Evolutionary conservation across 2,113 vertebrate genomes (phyloP).

Genomic region (Apteryx mantelli): DNA sequence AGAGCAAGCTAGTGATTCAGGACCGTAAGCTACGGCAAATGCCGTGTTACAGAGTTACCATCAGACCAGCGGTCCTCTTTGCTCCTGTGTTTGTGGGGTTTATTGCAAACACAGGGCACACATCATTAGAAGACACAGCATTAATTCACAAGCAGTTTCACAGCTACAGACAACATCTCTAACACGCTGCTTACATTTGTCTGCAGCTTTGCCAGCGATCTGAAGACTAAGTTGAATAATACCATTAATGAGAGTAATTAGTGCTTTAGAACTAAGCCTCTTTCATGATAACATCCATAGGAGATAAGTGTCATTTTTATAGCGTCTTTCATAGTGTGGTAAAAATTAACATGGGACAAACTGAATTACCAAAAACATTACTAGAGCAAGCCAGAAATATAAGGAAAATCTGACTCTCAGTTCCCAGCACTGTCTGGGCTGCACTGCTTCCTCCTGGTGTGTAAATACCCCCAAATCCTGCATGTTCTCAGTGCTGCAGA

Average conservation of each 20-base stretch:
- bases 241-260: neutral
- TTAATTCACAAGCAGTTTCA: neutral
- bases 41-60: neutral
- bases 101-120: neutral
- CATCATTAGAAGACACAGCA: neutral
- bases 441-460: neutral
- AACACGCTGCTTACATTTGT: neutral
- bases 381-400: neutral
- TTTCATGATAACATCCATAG: neutral
- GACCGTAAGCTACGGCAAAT: neutral
- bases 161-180: neutral
- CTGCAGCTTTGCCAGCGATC: neutral
- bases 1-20: neutral
- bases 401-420: neutral
- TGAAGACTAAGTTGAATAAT: neutral
- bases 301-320: neutral
- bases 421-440: neutral
- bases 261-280: neutral
- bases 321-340: neutral
- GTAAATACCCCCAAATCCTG: neutral
- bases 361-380: neutral
- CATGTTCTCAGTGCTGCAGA: neutral
- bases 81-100: neutral
- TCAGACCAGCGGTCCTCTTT: neutral
- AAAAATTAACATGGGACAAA: neutral